These are phyloP conservation scores for Hesperophylax magnus DNA, from an alignment of 1,140 invertebrate species.

Conservation along the genomic window DNA sequence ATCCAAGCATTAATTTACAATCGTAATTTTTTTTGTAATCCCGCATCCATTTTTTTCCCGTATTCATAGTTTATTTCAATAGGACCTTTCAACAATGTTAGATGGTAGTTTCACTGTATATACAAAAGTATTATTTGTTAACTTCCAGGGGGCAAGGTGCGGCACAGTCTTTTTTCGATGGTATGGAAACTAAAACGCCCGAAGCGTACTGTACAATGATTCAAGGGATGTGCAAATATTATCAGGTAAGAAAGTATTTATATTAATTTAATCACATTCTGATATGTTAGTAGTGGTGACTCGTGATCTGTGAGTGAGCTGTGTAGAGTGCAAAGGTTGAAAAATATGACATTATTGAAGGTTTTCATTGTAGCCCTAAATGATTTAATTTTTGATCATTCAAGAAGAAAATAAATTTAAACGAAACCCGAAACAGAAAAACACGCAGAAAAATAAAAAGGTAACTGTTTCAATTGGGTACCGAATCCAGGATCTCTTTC, in stretches of 20 bases:
- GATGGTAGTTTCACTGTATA: background rate
- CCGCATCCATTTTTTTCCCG: background rate
- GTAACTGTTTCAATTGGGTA: too few relatives aligned
- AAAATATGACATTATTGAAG: background rate
- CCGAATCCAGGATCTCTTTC: too few relatives aligned
- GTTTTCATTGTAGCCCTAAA: too few relatives aligned
- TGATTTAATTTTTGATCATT: too few relatives aligned
- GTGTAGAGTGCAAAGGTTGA: background rate
- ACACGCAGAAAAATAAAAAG: too few relatives aligned
- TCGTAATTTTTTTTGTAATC: background rate
- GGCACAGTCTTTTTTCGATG: constrained; percentile 78
- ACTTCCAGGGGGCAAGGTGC: constrained; percentile 74
- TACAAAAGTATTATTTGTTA: constrained; percentile 14
- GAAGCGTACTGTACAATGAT: constrained; percentile 80
- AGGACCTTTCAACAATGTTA: background rate
- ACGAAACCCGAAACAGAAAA: too few relatives aligned
- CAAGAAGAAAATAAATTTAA: too few relatives aligned
- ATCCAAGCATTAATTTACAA: too few relatives aligned
- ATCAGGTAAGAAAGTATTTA: constrained; percentile 66
- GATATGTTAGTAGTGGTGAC: too few relatives aligned
- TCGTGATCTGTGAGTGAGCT: too few relatives aligned
- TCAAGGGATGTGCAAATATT: constrained; percentile 81
- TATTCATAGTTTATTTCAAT: background rate
- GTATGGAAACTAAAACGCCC: constrained; percentile 74
- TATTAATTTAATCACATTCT: constrained; percentile 21